Percentiles rank a stretch among this genome's conserved stretches.
These are phyloP conservation scores for Spisula solida DNA, from an alignment of 2,888 invertebrate genomes.

Conservation along the genomic window DNA sequence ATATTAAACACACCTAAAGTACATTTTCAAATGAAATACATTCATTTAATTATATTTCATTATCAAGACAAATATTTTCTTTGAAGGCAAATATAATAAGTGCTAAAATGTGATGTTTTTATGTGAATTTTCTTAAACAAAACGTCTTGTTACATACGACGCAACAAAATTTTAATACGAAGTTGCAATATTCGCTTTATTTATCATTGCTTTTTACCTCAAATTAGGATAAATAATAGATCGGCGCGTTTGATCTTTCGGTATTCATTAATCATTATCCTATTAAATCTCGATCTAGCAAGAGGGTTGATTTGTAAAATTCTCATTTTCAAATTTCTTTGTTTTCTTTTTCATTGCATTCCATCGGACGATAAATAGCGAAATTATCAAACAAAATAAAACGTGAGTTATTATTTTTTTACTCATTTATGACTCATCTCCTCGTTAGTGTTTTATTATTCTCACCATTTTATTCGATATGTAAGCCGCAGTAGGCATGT, in stretches of 20 bases:
- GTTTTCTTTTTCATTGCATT: background rate
- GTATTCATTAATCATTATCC: background rate
- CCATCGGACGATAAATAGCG: background rate
- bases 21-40: too few relatives aligned
- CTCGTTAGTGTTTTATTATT: slow-evolving; percentile 1
- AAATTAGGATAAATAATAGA: background rate
- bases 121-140: too few relatives aligned
- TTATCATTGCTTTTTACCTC: background rate
- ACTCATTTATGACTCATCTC: background rate
- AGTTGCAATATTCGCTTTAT: too few relatives aligned
- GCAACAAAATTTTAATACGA: too few relatives aligned
- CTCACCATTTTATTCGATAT: background rate
- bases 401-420: background rate
- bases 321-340: background rate
- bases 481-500: background rate
- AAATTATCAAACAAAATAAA: background rate
- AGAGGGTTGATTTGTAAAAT: background rate
- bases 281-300: background rate
- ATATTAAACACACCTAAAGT: background rate
- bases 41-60: too few relatives aligned
- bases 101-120: too few relatives aligned
- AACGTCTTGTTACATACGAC: too few relatives aligned
- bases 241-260: background rate
- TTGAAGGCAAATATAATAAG: too few relatives aligned
- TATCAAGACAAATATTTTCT: too few relatives aligned